A percentile compares a stretch with the other conserved stretches of the same genome.
These are phyloP conservation scores for Gobionotothen gibberifrons DNA, from an alignment of 2,797 vertebrate genomes.

Conservation along the genomic window DNA sequence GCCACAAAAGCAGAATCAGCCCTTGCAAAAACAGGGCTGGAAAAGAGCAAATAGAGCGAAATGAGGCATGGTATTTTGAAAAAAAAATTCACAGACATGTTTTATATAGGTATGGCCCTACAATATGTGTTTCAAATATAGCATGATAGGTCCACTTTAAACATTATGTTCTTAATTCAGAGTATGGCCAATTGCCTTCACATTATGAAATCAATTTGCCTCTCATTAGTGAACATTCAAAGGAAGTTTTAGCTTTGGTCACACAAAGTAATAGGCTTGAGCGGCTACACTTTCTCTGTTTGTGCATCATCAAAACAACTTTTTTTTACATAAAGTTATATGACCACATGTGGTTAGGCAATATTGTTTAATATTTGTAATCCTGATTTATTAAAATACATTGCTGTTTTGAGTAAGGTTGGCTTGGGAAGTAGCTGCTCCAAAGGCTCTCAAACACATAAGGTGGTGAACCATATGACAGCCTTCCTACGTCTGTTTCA, in stretches of 20 bases:
- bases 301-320: conserved; percentile 1
- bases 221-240: background rate
- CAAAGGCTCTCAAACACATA: conserved; percentile 24
- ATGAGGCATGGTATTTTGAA: too few relatives aligned
- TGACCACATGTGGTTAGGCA: conserved; percentile 2
- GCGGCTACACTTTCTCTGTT: conserved; percentile 7
- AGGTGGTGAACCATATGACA: background rate
- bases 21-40: too few relatives aligned
- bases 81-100: too few relatives aligned
- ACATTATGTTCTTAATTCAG: background rate
- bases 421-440: conserved; percentile 10
- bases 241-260: background rate
- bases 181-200: background rate
- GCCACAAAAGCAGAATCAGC: too few relatives aligned
- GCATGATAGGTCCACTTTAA: too few relatives aligned
- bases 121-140: too few relatives aligned
- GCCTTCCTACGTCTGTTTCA: conserved; percentile 10
- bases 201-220: background rate
- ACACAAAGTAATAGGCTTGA: background rate
- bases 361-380: conserved; percentile 35
- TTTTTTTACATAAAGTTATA: conserved; percentile 31
- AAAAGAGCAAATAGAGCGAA: too few relatives aligned
- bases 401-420: conserved; percentile 8
- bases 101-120: too few relatives aligned
- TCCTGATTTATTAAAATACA: conserved; percentile 33